Conservation (phyloP, 30 jellyfish, hydroid and myxozoan species). For the Hydractinia echinata region DNA sequence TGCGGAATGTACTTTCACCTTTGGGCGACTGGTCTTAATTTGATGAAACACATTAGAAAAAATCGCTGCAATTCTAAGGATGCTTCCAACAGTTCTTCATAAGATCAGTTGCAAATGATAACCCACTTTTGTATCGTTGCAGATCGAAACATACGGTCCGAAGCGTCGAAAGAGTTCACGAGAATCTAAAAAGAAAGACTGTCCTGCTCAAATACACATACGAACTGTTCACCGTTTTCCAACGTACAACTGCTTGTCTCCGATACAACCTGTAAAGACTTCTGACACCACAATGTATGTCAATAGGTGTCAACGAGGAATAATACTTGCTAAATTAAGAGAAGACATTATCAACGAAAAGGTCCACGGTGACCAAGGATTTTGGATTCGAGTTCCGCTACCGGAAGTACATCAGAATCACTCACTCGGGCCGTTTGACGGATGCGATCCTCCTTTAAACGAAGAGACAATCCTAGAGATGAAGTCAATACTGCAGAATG, state of each 20-base stretch:
- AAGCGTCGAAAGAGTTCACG: neutral
- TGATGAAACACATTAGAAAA: too few relatives aligned
- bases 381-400: slow-evolving; percentile 27
- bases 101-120: too few relatives aligned
- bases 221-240: slow-evolving; percentile 27
- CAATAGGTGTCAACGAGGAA: slow-evolving; percentile 27
- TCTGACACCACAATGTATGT: slow-evolving; percentile 3
- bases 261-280: neutral
- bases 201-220: slow-evolving; percentile 29
- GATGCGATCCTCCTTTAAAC: slow-evolving; percentile 15
- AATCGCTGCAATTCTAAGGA: too few relatives aligned
- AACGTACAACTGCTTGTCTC: neutral
- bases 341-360: slow-evolving; percentile 2
- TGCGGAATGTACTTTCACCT: too few relatives aligned
- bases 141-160: too few relatives aligned
- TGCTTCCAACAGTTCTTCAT: too few relatives aligned
- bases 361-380: slow-evolving; percentile 24
- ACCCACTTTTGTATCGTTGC: too few relatives aligned
- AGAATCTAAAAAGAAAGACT: slow-evolving; percentile 24
- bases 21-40: too few relatives aligned
- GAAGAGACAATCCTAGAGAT: slow-evolving; percentile 21
- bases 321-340: slow-evolving; percentile 5
- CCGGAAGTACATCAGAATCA: slow-evolving; percentile 35
- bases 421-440: slow-evolving; percentile 24
- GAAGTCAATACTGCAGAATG: slow-evolving; percentile 12